A percentile compares a stretch with the other conserved stretches of the same genome.
phyloP scores from a whole-genome alignment of 1,140 invertebrate genomes.

The Drosophila repleta region DNA sequence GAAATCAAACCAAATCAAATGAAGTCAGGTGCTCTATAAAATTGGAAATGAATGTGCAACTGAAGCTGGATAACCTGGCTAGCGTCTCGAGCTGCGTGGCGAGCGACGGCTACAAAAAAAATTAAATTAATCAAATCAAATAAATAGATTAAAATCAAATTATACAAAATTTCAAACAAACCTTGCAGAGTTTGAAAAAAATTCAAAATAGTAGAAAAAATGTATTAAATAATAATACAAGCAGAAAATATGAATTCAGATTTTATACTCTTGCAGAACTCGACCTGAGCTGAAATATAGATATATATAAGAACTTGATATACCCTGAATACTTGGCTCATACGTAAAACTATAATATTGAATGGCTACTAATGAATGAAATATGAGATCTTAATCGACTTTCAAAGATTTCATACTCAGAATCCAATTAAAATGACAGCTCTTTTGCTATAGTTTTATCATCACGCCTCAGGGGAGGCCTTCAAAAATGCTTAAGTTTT shows the following conservation, averaged over 20 bases:
- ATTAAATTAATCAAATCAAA: constrained; percentile 62
- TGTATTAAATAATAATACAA: background rate
- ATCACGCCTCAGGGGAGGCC: too few relatives aligned
- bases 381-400: too few relatives aligned
- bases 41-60: constrained; percentile 57
- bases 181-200: background rate
- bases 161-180: constrained; percentile 3
- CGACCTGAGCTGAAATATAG: background rate
- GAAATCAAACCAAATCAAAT: constrained; percentile 27
- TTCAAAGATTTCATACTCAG: too few relatives aligned
- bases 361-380: too few relatives aligned
- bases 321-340: too few relatives aligned
- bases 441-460: too few relatives aligned
- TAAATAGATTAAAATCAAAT: constrained; percentile 38
- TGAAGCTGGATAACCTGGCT: constrained; percentile 53
- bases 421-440: too few relatives aligned
- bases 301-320: too few relatives aligned
- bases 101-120: constrained; percentile 85
- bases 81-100: constrained; percentile 79
- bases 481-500: too few relatives aligned
- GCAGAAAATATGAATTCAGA: too few relatives aligned
- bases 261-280: too few relatives aligned
- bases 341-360: too few relatives aligned
- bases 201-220: background rate
- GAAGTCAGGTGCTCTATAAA: constrained; percentile 15